phyloP scores from a whole-genome alignment of 2,888 invertebrate species.

The Luperina testacea region DNA sequence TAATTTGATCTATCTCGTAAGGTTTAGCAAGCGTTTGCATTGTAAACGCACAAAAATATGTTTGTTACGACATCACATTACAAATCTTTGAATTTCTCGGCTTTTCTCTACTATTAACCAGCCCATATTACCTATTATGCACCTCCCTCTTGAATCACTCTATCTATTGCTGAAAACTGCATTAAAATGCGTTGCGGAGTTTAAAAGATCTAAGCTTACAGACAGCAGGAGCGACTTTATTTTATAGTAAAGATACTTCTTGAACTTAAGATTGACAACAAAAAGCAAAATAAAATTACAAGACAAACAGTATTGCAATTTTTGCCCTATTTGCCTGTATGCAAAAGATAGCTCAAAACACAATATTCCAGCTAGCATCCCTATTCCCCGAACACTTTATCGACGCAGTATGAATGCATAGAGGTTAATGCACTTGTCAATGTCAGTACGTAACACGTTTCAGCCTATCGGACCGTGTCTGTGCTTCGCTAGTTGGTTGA shows the following conservation, averaged over 20 bases:
- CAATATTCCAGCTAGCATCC: conserved; percentile 43
- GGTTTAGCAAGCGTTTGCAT: too few species aligned
- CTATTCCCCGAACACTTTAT: conserved; percentile 55
- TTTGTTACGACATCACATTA: too few species aligned
- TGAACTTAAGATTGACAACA: not conserved
- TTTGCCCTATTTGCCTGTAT: not conserved
- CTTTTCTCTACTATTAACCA: too few species aligned
- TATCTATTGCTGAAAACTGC: too few species aligned
- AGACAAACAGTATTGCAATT: not conserved
- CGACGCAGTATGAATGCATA: conserved; percentile 61
- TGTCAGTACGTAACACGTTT: conserved; percentile 67
- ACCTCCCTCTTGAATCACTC: too few species aligned
- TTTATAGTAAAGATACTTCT: not conserved
- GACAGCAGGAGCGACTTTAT: too few species aligned
- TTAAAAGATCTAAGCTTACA: too few species aligned
- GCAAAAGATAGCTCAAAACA: conserved; percentile 38
- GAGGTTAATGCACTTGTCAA: conserved; percentile 72
- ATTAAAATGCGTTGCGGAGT: too few species aligned
- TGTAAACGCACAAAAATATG: too few species aligned
- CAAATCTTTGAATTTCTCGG: too few species aligned
- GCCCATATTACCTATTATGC: too few species aligned
- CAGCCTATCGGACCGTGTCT: conserved; percentile 64
- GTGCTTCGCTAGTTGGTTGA: conserved; percentile 57
- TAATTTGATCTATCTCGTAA: too few species aligned
- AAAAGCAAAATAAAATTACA: not conserved